Percentiles rank a stretch among this genome's conserved stretches.
Evolutionary conservation across 2,888 invertebrate genomes (phyloP).

Genomic region (Bedellia somnulentella): DNA sequence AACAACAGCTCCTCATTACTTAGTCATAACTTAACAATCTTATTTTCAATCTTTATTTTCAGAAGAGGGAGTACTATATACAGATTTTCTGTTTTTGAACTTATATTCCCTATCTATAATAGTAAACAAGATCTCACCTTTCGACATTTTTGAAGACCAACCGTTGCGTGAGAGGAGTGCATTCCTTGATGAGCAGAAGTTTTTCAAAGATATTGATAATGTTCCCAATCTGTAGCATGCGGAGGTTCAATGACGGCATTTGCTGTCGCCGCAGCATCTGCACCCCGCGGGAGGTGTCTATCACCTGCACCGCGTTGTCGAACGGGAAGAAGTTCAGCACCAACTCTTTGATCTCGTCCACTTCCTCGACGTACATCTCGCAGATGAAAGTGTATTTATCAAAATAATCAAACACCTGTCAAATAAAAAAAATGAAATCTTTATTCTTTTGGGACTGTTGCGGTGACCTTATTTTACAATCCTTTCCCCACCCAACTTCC

Average conservation of each 20-base stretch:
- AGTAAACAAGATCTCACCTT: too few species aligned
- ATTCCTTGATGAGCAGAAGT: constrained; percentile 68
- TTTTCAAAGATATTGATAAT: constrained; percentile 74
- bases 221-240: constrained; percentile 75
- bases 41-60: too few species aligned
- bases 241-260: constrained; percentile 61
- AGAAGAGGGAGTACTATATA: too few species aligned
- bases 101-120: too few species aligned
- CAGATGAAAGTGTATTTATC: constrained; percentile 68
- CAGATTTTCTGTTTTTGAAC: too few species aligned
- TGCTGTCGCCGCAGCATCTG: constrained; percentile 67
- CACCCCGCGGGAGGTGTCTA: constrained; percentile 61
- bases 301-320: constrained; percentile 81
- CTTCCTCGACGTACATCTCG: constrained; percentile 87
- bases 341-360: constrained; percentile 70
- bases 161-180: constrained; percentile 68
- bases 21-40: too few species aligned
- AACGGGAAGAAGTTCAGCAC: constrained; percentile 73
- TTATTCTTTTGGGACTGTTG: too few species aligned
- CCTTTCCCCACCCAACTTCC: too few species aligned
- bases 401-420: constrained; percentile 49
- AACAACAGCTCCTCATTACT: too few species aligned
- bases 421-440: too few species aligned
- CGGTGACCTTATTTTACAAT: too few species aligned
- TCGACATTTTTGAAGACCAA: constrained; percentile 63